Evolutionary conservation across 2,797 vertebrate genomes (phyloP).

Genomic region (Intellagama lesueurii): DNA sequence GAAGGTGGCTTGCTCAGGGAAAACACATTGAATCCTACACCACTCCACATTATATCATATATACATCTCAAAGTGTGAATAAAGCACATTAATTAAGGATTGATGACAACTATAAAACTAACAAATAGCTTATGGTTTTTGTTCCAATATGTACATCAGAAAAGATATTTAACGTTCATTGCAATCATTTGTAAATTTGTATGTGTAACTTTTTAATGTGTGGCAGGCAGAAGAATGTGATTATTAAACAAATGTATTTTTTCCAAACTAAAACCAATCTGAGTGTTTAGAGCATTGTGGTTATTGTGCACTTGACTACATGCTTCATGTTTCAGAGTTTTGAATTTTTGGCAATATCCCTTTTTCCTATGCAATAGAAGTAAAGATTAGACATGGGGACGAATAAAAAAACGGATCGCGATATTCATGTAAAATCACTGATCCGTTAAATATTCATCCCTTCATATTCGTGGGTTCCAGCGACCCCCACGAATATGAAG

Average conservation of each 20-base stretch:
- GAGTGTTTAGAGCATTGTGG: neutral
- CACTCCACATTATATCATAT: neutral
- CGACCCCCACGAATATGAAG: no score
- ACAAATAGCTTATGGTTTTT: neutral
- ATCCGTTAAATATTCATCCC: no score
- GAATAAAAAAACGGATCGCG: no score
- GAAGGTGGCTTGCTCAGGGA: slow-evolving; percentile 15
- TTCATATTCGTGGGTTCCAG: no score
- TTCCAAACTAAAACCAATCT: neutral
- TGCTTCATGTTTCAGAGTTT: neutral
- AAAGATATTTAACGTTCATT: neutral
- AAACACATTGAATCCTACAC: neutral
- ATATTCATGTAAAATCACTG: no score
- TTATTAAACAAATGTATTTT: neutral
- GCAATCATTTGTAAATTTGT: neutral
- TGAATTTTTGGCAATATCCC: no score
- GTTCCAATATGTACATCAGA: slow-evolving; percentile 9
- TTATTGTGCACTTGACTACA: neutral
- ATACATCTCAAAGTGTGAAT: accelerated
- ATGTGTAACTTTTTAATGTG: neutral
- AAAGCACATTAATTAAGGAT: accelerated
- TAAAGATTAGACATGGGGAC: no score
- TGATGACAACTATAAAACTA: neutral
- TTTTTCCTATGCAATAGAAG: no score
- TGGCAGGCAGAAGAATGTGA: neutral